A percentile compares a stretch with the other conserved stretches of the same genome.
Conservation (phyloP, 1,140 invertebrate species). For the Vollenhovia emeryi region DNA sequence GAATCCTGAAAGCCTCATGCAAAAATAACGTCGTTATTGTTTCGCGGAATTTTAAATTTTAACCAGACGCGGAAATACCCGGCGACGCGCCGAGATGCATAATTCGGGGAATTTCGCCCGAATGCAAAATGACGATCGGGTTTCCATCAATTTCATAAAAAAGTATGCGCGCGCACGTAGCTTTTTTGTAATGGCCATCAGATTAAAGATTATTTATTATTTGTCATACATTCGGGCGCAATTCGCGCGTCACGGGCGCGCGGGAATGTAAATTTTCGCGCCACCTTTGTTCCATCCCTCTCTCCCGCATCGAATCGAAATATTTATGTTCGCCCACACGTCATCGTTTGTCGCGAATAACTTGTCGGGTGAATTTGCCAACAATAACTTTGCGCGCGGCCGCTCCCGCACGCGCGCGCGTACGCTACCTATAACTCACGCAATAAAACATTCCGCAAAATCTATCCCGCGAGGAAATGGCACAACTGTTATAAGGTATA, state of each 20-base stretch:
- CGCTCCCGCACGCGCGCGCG: background rate
- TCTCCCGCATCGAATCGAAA: conserved; percentile 41
- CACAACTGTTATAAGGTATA: background rate
- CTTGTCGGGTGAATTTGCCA: conserved; percentile 53
- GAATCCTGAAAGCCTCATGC: conserved; percentile 7
- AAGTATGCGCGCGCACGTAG: conserved; percentile 24
- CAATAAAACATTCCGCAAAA: conserved; percentile 25
- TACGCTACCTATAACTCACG: conserved; percentile 8
- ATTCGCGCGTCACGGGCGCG: conserved; percentile 44
- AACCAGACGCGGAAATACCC: background rate
- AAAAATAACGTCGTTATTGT: conserved; percentile 33
- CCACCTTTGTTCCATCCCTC: conserved; percentile 55
- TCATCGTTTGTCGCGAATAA: conserved; percentile 55
- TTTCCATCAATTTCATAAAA: conserved; percentile 36
- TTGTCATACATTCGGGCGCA: conserved; percentile 51
- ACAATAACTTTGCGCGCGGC: conserved; percentile 44
- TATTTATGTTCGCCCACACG: conserved; percentile 51
- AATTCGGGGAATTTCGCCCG: conserved; percentile 28
- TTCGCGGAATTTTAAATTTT: conserved; percentile 24
- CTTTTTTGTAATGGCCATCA: conserved; percentile 45
- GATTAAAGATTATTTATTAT: conserved; percentile 61
- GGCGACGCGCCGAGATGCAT: conserved; percentile 9
- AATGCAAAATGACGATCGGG: conserved; percentile 10
- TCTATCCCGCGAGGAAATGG: conserved; percentile 6
- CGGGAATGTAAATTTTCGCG: conserved; percentile 46